Evolutionary conservation across 2,888 invertebrate species (phyloP).

Genomic region (Chrysotoxum bicinctum): DNA sequence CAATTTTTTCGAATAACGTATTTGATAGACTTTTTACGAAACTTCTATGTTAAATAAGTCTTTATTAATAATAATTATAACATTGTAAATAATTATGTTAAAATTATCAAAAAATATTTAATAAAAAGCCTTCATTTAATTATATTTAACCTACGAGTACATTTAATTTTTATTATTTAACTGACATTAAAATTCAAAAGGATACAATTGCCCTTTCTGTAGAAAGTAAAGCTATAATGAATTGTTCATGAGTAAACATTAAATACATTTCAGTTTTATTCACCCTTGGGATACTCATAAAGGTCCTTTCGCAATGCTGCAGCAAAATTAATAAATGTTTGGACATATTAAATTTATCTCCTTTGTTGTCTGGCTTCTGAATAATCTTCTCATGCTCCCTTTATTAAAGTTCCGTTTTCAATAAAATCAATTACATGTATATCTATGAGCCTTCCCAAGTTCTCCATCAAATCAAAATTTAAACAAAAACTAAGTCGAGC

Average conservation of each 20-base stretch:
- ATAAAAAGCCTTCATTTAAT: no score
- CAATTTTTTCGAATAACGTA: no score
- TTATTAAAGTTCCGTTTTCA: background rate
- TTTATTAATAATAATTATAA: no score
- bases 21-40: no score
- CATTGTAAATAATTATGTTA: no score
- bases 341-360: background rate
- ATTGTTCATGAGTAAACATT: background rate
- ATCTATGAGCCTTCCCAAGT: background rate
- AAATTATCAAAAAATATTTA: no score
- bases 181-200: background rate
- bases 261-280: background rate
- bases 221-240: background rate
- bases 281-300: background rate
- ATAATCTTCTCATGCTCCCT: background rate
- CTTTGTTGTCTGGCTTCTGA: conserved; percentile 5
- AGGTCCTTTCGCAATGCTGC: background rate
- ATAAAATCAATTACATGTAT: background rate
- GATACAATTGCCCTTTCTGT: background rate
- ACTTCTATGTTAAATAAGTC: no score
- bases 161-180: background rate
- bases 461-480: background rate
- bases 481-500: background rate
- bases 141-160: no score
- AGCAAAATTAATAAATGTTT: background rate